These are phyloP conservation scores for Gastrophysa polygoni DNA, from an alignment of 2,888 invertebrate genomes.

Conservation along the genomic window DNA sequence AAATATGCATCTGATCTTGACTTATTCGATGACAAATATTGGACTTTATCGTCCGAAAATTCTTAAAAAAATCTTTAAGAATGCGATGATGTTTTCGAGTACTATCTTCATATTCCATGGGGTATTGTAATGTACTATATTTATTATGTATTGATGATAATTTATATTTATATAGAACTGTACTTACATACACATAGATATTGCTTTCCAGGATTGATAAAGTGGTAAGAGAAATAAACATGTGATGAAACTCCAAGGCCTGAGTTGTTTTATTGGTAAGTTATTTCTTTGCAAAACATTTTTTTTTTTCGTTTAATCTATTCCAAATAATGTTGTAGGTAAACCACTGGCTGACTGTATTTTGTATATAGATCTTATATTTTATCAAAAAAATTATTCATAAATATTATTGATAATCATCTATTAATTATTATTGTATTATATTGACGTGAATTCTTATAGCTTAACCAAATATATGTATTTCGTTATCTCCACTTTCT, in stretches of 20 bases:
- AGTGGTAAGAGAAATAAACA: neutral
- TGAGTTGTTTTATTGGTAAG: neutral
- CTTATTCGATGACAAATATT: too few species aligned
- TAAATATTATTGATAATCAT: constrained; percentile 17
- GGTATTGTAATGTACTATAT: constrained; percentile 26
- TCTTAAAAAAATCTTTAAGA: too few species aligned
- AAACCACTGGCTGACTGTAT: constrained; percentile 16
- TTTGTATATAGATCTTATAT: constrained; percentile 29
- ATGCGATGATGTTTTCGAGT: neutral
- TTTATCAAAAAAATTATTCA: constrained; percentile 28
- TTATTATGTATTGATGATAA: constrained; percentile 12
- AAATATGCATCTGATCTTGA: too few species aligned
- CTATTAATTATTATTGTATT: constrained; percentile 21
- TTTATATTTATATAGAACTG: constrained; percentile 25
- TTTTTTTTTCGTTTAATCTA: too few species aligned
- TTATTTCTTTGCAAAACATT: neutral
- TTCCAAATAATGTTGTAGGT: neutral
- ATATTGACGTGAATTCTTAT: constrained; percentile 17
- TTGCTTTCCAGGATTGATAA: constrained; percentile 2
- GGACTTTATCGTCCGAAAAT: too few species aligned
- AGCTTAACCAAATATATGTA: constrained; percentile 30
- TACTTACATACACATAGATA: constrained; percentile 21
- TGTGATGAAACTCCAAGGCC: neutral
- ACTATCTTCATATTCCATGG: neutral
- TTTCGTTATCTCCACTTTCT: neutral